Base-by-base conservation (phyloP, 2,113 vertebrate genomes). In the Pungitius pungitius region DNA sequence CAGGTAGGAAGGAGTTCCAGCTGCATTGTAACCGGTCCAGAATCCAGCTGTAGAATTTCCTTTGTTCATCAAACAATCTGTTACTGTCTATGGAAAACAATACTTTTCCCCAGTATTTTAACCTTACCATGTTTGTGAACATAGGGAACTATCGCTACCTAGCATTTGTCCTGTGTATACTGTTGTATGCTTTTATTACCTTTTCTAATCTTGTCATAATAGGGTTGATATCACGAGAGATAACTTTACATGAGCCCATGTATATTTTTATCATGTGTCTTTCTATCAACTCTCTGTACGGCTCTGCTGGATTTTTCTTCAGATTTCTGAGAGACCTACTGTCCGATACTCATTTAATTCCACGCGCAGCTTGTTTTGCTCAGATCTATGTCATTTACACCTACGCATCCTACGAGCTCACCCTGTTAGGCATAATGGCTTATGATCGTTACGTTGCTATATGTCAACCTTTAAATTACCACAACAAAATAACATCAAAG, bases 371-470 rank as follows among this genome's bases (percentile, higher is more conserved):
- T 22, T 94, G 93, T 55, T 75, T 91, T 1, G 39, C 71, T 26
- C 93, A 95, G 69, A 86, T 90, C 57, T 90, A 91, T 69, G 63
- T 93, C 3, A 92, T 94, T 70, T 92, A 92, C 74, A 77, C 89
- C 0, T 82, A 93, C 30, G 92, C 88, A 13, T 88, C 92, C n/a
- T 92, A 88, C 62, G 94, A 94, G 20, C 88, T 87, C 17, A 92
- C 88, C 2, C 76, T 94, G 39, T 86, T 94, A 9, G 74, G 88
- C 10, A 79, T 90, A 8, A 95, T 94, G 93, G 93, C 93, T 9
- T 93, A 93, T 27, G 92, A 95, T 58, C 83, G 88, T 18, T 93
- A 90, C 26, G 40, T 91, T 35, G 94, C 93, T 26, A 91, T 95
- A n/a, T 89, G 93, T 54, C 89, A 92, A 6, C 92, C 93, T 9